Conservation (phyloP, 2,113 vertebrate species). For the Zapus hudsonius region DNA sequence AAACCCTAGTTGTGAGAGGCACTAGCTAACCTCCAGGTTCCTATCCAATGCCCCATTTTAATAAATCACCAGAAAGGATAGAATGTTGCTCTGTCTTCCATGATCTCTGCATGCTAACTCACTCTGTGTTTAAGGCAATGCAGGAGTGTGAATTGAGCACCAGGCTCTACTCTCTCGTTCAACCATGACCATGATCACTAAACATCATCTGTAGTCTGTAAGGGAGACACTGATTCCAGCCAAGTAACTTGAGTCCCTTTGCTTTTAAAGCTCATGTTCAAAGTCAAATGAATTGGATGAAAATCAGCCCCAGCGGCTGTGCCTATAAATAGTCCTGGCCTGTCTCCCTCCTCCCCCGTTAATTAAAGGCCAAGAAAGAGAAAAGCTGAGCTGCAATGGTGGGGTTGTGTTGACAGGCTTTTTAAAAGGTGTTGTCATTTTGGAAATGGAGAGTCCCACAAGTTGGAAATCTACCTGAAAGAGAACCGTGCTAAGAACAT, state of each 20-base stretch:
- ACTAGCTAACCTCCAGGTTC: constrained; percentile 58
- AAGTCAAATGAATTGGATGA: constrained; percentile 75
- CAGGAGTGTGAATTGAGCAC: constrained; percentile 31
- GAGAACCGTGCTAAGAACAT: constrained; percentile 79
- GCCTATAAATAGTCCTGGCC: constrained; percentile 79
- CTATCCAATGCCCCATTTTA: constrained; percentile 60
- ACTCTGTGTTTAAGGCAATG: constrained; percentile 73
- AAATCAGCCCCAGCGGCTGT: constrained; percentile 67
- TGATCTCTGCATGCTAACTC: constrained; percentile 83
- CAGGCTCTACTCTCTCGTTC: neutral
- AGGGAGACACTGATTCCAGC: constrained; percentile 63
- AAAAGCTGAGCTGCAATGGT: constrained; percentile 52
- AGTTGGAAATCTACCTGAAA: constrained; percentile 56
- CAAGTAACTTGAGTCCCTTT: constrained; percentile 72
- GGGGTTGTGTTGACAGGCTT: constrained; percentile 58
- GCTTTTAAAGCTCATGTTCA: constrained; percentile 70
- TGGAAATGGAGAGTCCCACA: constrained; percentile 56
- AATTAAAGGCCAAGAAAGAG: constrained; percentile 70
- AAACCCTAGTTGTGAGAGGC: constrained; percentile 60
- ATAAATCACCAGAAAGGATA: constrained; percentile 58
- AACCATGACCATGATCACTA: neutral
- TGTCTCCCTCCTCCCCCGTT: constrained; percentile 2
- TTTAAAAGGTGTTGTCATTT: constrained; percentile 51
- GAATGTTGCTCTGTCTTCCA: constrained; percentile 70
- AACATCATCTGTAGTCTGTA: constrained; percentile 43